phyloP scores from a whole-genome alignment of 2,797 vertebrate genomes.

The Manis pentadactyla region DNA sequence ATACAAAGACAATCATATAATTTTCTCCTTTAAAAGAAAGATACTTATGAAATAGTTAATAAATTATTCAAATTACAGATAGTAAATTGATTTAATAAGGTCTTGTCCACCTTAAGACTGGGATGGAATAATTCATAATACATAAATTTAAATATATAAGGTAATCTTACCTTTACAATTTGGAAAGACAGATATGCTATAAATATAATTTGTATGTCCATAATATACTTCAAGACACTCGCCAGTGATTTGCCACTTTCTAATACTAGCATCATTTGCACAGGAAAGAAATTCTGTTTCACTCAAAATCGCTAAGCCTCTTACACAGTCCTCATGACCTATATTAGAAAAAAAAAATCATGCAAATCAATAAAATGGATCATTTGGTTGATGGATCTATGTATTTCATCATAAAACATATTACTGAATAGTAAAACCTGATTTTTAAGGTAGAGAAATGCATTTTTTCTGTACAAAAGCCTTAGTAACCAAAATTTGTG shows the following conservation, averaged over 20 bases:
- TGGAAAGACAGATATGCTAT: conserved; percentile 95
- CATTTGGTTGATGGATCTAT: background rate
- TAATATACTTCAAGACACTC: conserved; percentile 96
- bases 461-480: conserved; percentile 11
- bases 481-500: background rate
- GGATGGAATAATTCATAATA: background rate
- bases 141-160: background rate
- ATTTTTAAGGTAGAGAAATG: conserved; percentile 52
- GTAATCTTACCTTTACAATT: conserved; percentile 91
- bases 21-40: conserved; percentile 18
- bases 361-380: conserved; percentile 28
- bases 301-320: conserved; percentile 95
- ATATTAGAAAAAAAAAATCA: conserved; percentile 56
- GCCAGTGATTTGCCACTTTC: conserved; percentile 95
- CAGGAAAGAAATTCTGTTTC: conserved; percentile 97
- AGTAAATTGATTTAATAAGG: conserved; percentile 3
- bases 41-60: background rate
- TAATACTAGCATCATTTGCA: conserved; percentile 96
- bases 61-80: conserved; percentile 45
- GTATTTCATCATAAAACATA: conserved; percentile 8
- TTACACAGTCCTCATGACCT: conserved; percentile 98
- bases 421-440: background rate
- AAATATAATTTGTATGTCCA: conserved; percentile 98
- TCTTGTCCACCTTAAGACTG: background rate
- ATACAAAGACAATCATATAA: conserved; percentile 1